These are phyloP conservation scores for Hydropsyche betteni DNA, from an alignment of 2,888 invertebrate genomes.

Conservation along the genomic window DNA sequence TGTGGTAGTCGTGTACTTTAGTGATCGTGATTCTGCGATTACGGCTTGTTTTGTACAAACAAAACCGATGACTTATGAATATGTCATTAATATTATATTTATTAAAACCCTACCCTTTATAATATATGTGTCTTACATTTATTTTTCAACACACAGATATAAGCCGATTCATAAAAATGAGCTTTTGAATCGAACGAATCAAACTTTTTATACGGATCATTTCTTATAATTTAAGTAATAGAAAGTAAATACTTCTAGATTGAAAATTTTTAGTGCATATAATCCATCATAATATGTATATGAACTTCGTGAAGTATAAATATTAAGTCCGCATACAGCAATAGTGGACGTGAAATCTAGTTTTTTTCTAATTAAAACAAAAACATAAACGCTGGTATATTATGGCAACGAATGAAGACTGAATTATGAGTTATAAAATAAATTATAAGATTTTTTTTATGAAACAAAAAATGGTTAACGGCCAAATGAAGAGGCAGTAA, in stretches of 20 bases:
- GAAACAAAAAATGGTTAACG: conserved; percentile 12
- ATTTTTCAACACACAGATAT: too few species aligned
- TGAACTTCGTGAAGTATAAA: too few species aligned
- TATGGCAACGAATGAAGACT: neutral
- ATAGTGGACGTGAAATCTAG: neutral
- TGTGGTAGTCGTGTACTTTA: neutral
- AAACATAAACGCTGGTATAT: neutral
- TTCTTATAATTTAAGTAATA: too few species aligned
- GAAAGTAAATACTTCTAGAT: too few species aligned
- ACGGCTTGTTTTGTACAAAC: neutral
- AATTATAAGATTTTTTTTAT: conserved; percentile 14
- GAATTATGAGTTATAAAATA: conserved; percentile 25
- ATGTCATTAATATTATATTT: conserved; percentile 20
- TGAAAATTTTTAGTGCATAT: too few species aligned
- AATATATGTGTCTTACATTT: too few species aligned
- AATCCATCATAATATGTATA: too few species aligned
- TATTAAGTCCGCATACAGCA: too few species aligned
- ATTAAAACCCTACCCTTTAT: neutral
- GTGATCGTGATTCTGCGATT: conserved; percentile 37
- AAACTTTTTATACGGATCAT: too few species aligned
- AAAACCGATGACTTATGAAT: conserved; percentile 36
- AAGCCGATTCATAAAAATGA: too few species aligned
- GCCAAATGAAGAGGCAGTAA: conserved; percentile 22
- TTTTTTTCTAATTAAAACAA: conserved; percentile 3
- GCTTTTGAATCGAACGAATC: too few species aligned